Evolutionary conservation across 2,888 invertebrate genomes (phyloP).

Genomic region (Dasypolia templi): DNA sequence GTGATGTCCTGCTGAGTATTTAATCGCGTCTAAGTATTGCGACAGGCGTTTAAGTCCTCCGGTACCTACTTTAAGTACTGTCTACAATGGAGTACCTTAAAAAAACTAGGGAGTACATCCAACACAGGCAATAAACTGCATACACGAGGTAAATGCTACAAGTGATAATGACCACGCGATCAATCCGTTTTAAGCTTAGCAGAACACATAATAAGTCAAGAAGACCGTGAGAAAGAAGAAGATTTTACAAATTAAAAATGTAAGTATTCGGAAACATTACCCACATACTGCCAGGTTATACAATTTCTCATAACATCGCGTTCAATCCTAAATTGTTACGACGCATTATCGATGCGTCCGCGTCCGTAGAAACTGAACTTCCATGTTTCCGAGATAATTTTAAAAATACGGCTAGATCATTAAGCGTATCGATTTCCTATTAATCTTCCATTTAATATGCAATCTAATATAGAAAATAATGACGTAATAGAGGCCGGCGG

Average conservation of each 20-base stretch:
- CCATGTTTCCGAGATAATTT: conserved; percentile 64
- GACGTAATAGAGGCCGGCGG: conserved; percentile 90
- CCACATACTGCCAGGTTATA: conserved; percentile 18
- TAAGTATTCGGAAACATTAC: not conserved
- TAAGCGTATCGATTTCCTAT: conserved; percentile 88
- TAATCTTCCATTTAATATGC: conserved; percentile 89
- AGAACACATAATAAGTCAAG: not conserved
- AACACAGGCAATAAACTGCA: not conserved
- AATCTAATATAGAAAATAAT: conserved; percentile 90
- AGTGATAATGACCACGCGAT: conserved; percentile 14
- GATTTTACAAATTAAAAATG: conserved; percentile 5
- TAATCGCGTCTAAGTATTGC: not conserved
- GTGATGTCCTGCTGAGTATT: not conserved
- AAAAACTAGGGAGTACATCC: not conserved
- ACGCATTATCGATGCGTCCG: conserved; percentile 18
- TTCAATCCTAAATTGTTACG: conserved; percentile 32
- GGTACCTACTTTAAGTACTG: not conserved
- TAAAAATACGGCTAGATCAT: conserved; percentile 77
- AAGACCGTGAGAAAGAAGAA: conserved; percentile 33
- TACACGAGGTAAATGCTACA: not conserved
- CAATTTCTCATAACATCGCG: conserved; percentile 39
- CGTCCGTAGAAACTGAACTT: conserved; percentile 41
- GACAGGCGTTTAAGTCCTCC: not conserved
- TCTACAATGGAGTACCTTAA: not conserved
- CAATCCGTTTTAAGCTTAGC: conserved; percentile 3